Evolutionary conservation across 2,888 invertebrate species (phyloP).

Genomic region (Adela reaumurella): DNA sequence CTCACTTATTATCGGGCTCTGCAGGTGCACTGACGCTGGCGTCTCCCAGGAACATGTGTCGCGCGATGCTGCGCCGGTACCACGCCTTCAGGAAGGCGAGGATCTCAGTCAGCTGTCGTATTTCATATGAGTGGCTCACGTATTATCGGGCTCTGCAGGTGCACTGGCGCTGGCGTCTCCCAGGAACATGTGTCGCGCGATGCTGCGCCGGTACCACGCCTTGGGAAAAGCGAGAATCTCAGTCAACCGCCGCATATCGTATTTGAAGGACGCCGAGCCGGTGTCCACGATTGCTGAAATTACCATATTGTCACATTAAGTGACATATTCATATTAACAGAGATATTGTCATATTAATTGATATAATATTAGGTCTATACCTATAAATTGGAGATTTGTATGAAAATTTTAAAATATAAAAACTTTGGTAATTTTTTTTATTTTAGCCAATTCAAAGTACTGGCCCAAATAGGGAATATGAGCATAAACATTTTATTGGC

Average conservation of each 20-base stretch:
- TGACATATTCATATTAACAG: not conserved
- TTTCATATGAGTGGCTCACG: too few relatives aligned
- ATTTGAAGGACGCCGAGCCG: conserved; percentile 94
- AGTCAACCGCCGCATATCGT: conserved; percentile 94
- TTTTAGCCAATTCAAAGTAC: too few relatives aligned
- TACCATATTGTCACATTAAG: not conserved
- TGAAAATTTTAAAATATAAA: too few relatives aligned
- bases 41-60: conserved; percentile 91
- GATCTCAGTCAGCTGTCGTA: conserved; percentile 95
- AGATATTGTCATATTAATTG: not conserved
- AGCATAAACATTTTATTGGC: too few relatives aligned
- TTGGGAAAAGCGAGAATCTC: conserved; percentile 98
- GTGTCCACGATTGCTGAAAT: conserved; percentile 84
- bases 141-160: conserved; percentile 14
- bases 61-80: conserved; percentile 92
- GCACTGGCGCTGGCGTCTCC: conserved; percentile 78
- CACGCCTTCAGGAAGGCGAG: conserved; percentile 98
- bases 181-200: conserved; percentile 87
- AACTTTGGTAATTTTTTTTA: too few relatives aligned
- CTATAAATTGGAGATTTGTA: too few relatives aligned
- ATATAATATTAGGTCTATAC: too few relatives aligned
- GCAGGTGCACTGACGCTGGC: conserved; percentile 57
- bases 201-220: conserved; percentile 95
- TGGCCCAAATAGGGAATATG: too few relatives aligned
- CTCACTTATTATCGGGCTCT: conserved; percentile 10